These are phyloP conservation scores for Andricus grossulariae DNA, from an alignment of 1,140 invertebrate species.

Conservation along the genomic window DNA sequence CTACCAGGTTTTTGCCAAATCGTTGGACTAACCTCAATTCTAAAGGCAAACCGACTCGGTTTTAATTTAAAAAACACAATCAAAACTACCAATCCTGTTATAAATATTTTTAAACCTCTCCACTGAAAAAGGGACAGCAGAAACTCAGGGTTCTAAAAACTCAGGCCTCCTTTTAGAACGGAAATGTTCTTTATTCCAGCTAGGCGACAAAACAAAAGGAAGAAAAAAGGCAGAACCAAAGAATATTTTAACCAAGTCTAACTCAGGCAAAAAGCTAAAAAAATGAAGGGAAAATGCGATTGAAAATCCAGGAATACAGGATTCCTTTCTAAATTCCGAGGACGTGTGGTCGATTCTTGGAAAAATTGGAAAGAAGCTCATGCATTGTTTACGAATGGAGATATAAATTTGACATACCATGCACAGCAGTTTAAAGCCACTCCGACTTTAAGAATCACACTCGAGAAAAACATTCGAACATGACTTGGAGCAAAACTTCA, in stretches of 20 bases:
- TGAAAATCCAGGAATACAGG: too few relatives aligned
- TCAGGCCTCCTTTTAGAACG: not conserved
- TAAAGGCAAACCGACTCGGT: too few relatives aligned
- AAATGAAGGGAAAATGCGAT: too few relatives aligned
- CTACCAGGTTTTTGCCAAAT: too few relatives aligned
- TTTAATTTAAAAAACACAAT: too few relatives aligned
- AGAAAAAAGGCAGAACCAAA: constrained; percentile 4
- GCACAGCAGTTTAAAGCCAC: constrained; percentile 31
- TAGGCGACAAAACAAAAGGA: constrained; percentile 3
- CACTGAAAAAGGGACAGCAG: not conserved
- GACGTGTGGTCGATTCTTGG: too few relatives aligned
- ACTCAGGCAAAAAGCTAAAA: not conserved
- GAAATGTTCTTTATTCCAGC: not conserved
- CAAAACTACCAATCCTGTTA: too few relatives aligned
- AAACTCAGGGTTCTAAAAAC: not conserved
- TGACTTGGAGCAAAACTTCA: constrained; percentile 62
- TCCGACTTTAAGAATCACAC: constrained; percentile 15
- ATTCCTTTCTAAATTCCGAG: too few relatives aligned
- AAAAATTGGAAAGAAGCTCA: not conserved
- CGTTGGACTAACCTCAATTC: too few relatives aligned
- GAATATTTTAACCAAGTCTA: not conserved
- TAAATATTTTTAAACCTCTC: too few relatives aligned
- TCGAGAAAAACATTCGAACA: constrained; percentile 41
- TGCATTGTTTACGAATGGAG: constrained; percentile 9
- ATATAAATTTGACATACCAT: constrained; percentile 24